Percentiles rank a stretch among this genome's conserved stretches.
Conservation (phyloP, 1,140 invertebrate genomes). For the Drosophila obscura region DNA sequence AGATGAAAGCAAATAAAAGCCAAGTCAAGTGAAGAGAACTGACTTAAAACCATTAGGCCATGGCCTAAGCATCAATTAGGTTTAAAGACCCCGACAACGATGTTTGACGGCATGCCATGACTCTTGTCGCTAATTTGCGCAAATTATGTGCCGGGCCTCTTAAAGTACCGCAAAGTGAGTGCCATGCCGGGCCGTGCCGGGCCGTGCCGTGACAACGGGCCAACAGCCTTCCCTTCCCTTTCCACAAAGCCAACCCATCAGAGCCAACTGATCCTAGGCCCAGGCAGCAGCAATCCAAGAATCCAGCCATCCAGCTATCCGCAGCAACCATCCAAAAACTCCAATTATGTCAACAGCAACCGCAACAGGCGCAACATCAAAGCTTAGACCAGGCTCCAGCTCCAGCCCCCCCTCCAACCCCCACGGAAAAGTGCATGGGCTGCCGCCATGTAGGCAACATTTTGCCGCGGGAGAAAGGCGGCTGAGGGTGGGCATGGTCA, state of each 20-base stretch:
- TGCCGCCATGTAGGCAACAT: conserved; percentile 43
- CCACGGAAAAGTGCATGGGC: conserved; percentile 35
- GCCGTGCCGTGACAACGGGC: conserved; percentile 46
- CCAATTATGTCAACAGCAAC: conserved; percentile 82
- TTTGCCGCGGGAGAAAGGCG: conserved; percentile 23
- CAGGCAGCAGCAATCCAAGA: conserved; percentile 21
- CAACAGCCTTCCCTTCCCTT: background rate
- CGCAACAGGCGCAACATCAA: conserved; percentile 73
- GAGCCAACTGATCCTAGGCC: background rate
- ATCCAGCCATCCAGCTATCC: conserved; percentile 17
- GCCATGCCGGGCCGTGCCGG: conserved; percentile 40
- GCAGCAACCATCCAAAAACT: conserved; percentile 62
- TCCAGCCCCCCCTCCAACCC: background rate
- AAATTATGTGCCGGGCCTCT: conserved; percentile 78
- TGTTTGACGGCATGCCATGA: conserved; percentile 58
- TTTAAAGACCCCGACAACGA: conserved; percentile 66
- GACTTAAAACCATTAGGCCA: conserved; percentile 39
- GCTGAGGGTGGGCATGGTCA: too few species aligned
- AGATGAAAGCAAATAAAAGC: conserved; percentile 43
- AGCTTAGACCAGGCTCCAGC: conserved; percentile 42
- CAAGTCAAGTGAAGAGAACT: conserved; percentile 9
- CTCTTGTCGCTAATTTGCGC: conserved; percentile 80
- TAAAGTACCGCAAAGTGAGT: conserved; percentile 78
- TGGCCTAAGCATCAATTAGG: conserved; percentile 70
- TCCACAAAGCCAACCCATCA: background rate